These are phyloP conservation scores for Sebastes wilsoni DNA, from an alignment of 2,797 vertebrate genomes.

Conservation along the genomic window DNA sequence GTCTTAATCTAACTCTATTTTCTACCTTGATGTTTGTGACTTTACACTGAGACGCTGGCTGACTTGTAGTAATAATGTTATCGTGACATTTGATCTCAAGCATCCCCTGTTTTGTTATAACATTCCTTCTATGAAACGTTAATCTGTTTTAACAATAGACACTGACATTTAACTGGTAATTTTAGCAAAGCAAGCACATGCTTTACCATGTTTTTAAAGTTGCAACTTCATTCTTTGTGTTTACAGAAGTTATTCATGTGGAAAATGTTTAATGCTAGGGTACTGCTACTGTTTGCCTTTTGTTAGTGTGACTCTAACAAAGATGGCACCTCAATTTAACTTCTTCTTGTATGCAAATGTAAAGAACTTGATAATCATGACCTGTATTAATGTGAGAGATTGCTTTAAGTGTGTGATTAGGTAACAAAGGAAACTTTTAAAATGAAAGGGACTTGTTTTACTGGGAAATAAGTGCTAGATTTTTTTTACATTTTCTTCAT, in stretches of 20 bases:
- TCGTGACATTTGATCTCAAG: conserved; percentile 47
- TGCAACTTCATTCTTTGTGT: not conserved
- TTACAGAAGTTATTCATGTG: not conserved
- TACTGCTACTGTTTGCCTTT: conserved; percentile 1
- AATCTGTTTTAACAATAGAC: conserved; percentile 26
- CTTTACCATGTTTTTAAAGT: not conserved
- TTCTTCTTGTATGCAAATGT: conserved; percentile 2
- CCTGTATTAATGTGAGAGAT: conserved; percentile 3
- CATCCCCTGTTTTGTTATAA: conserved; percentile 24
- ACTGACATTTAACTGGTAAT: conserved; percentile 11
- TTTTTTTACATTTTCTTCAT: not conserved
- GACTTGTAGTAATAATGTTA: not conserved
- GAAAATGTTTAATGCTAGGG: not conserved
- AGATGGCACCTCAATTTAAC: not conserved
- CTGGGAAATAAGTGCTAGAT: not conserved
- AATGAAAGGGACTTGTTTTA: not conserved
- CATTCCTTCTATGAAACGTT: conserved; percentile 35
- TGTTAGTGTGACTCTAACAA: not conserved
- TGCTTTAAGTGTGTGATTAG: not conserved
- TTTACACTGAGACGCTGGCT: not conserved
- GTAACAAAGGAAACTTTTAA: not conserved
- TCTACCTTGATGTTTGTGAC: conserved; percentile 5
- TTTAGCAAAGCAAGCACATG: not conserved
- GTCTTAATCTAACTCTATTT: conserved; percentile 1
- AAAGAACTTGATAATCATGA: conserved; percentile 5